phyloP scores from a whole-genome alignment of 1,140 invertebrate species.

The Calephelis nemesis region DNA sequence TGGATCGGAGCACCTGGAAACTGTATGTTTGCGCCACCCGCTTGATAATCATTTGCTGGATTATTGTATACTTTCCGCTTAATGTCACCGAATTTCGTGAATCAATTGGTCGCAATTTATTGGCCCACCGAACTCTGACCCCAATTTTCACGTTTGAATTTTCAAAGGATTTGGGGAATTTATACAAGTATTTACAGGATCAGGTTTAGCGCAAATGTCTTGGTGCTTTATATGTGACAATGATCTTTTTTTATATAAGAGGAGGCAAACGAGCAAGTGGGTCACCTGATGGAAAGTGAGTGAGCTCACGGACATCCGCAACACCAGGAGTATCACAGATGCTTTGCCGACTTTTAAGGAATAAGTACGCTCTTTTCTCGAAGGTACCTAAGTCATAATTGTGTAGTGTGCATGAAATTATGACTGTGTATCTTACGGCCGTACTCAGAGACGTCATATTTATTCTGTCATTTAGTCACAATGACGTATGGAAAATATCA shows the following conservation, averaged over 20 bases:
- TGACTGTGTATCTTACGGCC: too few species aligned
- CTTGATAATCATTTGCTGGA: slow-evolving; percentile 73
- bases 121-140: slow-evolving; percentile 52
- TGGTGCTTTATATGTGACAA: slow-evolving; percentile 2
- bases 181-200: slow-evolving; percentile 37
- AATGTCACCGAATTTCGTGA: slow-evolving; percentile 64
- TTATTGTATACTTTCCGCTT: slow-evolving; percentile 74
- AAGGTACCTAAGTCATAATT: too few species aligned
- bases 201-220: slow-evolving; percentile 30
- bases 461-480: too few species aligned
- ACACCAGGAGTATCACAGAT: too few species aligned
- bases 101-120: slow-evolving; percentile 70
- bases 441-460: too few species aligned
- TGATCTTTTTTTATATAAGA: not conserved
- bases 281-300: too few species aligned
- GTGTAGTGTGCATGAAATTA: too few species aligned
- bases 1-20: slow-evolving; percentile 76
- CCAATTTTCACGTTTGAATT: slow-evolving; percentile 46
- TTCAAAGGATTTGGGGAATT: slow-evolving; percentile 45
- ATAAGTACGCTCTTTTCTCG: too few species aligned
- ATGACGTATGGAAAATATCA: too few species aligned
- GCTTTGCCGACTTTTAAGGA: too few species aligned
- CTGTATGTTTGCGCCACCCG: slow-evolving; percentile 61
- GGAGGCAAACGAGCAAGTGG: not conserved
- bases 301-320: too few species aligned